phyloP scores from a whole-genome alignment of 2,797 vertebrate genomes.

The Phaenicophaeus curvirostris region DNA sequence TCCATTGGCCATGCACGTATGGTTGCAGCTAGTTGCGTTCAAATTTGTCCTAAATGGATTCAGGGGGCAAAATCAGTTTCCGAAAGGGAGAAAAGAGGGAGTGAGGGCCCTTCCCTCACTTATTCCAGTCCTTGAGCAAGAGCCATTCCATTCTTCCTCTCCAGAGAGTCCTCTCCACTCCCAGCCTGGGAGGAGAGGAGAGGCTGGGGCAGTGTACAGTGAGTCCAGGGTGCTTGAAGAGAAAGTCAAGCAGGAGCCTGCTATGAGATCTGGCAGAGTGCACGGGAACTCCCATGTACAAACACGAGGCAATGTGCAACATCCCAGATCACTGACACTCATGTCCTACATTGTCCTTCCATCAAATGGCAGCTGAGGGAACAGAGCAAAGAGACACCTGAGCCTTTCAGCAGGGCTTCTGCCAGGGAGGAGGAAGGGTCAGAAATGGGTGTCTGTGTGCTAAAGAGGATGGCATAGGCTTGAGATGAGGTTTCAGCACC shows the following conservation, averaged over 20 bases:
- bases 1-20: background rate
- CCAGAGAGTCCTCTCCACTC: background rate
- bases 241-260: constrained; percentile 2
- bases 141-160: constrained; percentile 1
- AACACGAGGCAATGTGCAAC: background rate
- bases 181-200: background rate
- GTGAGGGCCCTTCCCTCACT: background rate
- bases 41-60: constrained; percentile 27
- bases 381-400: background rate
- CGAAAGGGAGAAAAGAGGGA: constrained; percentile 4
- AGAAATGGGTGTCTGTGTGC: constrained; percentile 33
- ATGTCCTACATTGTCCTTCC: background rate
- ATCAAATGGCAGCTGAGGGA: constrained; percentile 26
- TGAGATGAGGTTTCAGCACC: constrained; percentile 33
- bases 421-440: background rate
- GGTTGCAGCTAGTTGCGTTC: background rate
- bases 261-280: background rate
- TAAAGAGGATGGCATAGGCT: constrained; percentile 24
- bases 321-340: background rate
- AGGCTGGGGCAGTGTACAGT: background rate
- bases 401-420: background rate
- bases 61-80: constrained; percentile 1
- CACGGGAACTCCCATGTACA: background rate
- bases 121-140: background rate
- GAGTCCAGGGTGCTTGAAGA: background rate